These are phyloP conservation scores for Synodontis membranacea DNA, from an alignment of 2,113 vertebrate species.

Conservation along the genomic window DNA sequence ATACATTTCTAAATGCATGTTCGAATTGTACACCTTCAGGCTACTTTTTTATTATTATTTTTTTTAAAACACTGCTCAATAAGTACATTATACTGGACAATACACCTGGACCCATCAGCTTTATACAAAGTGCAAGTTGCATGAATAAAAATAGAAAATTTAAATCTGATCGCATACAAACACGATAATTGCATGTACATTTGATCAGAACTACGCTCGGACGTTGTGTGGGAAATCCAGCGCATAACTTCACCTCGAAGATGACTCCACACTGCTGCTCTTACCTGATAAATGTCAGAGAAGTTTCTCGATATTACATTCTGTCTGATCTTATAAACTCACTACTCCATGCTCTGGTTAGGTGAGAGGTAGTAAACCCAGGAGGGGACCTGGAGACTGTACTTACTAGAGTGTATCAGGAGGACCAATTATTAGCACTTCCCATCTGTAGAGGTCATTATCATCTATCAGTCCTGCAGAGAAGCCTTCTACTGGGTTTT, in stretches of 20 bases:
- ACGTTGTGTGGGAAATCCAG: background rate
- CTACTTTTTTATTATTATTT: background rate
- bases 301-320: background rate
- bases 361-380: background rate
- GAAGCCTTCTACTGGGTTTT: slow-evolving; percentile 99
- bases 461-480: slow-evolving; percentile 99
- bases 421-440: slow-evolving; percentile 98
- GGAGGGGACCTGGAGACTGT: slow-evolving; percentile 41
- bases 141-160: too few relatives aligned
- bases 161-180: background rate
- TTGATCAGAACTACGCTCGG: background rate
- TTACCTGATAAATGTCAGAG: background rate
- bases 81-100: background rate
- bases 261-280: background rate
- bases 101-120: background rate
- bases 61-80: background rate
- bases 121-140: background rate
- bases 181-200: too few relatives aligned
- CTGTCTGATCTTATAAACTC: background rate
- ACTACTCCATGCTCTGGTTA: background rate
- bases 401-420: slow-evolving; percentile 99
- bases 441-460: slow-evolving; percentile 99
- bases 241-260: background rate
- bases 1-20: background rate
- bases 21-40: background rate